phyloP scores from a whole-genome alignment of 2,888 invertebrate genomes.

The Gymnocheta viridis region DNA sequence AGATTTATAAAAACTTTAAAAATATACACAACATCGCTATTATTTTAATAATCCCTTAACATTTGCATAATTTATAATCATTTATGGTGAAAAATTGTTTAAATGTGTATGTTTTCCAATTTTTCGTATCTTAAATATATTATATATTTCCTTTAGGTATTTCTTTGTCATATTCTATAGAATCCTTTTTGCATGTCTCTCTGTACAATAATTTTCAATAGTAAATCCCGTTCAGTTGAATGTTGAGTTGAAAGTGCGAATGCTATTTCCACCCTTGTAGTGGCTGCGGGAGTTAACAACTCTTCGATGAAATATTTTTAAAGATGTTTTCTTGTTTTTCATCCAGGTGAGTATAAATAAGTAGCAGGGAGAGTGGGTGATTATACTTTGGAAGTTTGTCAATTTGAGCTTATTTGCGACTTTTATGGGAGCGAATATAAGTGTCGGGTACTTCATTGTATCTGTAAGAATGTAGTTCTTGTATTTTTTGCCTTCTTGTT shows the following conservation, averaged over 20 bases:
- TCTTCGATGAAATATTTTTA: constrained; percentile 3
- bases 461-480: neutral
- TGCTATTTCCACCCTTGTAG: neutral
- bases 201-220: neutral
- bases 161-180: constrained; percentile 26
- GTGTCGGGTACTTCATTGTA: neutral
- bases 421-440: too few relatives aligned
- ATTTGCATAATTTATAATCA: constrained; percentile 80
- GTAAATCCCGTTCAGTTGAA: neutral
- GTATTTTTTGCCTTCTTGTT: neutral
- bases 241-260: constrained; percentile 6
- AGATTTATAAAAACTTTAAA: constrained; percentile 8
- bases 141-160: neutral
- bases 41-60: constrained; percentile 77
- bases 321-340: constrained; percentile 14
- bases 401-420: constrained; percentile 23
- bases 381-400: constrained; percentile 3
- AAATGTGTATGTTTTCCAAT: constrained; percentile 6
- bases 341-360: neutral
- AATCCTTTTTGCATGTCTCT: constrained; percentile 25
- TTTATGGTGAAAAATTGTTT: constrained; percentile 34
- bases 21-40: constrained; percentile 68
- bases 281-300: neutral
- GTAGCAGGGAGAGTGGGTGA: neutral
- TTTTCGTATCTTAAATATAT: neutral